These are phyloP conservation scores for Flexamia atlantica DNA, from an alignment of 2,888 invertebrate genomes.

Conservation along the genomic window DNA sequence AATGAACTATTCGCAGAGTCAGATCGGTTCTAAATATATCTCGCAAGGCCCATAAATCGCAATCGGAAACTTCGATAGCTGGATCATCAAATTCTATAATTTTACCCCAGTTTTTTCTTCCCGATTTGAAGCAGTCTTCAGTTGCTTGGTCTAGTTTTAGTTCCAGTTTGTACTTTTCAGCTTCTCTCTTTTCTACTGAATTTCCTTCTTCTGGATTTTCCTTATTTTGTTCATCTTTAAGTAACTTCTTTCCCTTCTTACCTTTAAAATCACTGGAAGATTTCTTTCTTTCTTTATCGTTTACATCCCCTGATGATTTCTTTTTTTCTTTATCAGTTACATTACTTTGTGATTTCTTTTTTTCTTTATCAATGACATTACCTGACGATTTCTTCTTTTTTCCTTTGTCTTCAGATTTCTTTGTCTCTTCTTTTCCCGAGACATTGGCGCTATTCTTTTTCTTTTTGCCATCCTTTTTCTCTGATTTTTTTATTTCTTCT, in stretches of 20 bases:
- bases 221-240: neutral
- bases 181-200: neutral
- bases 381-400: neutral
- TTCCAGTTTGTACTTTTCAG: neutral
- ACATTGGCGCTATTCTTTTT: neutral
- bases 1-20: neutral
- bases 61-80: neutral
- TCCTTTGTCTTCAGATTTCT: neutral
- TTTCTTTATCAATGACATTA: neutral
- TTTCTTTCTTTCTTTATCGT: neutral
- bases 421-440: neutral
- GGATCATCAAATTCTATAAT: conserved; percentile 8
- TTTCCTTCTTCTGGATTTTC: neutral
- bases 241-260: neutral
- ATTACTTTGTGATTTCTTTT: neutral
- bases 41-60: neutral
- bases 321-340: neutral
- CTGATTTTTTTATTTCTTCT: neutral
- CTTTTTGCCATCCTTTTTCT: neutral
- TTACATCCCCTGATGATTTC: neutral
- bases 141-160: neutral
- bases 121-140: neutral
- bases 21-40: neutral
- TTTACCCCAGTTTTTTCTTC: conserved; percentile 26
- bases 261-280: neutral